A percentile compares a stretch with the other conserved stretches of the same genome.
Evolutionary conservation across 2,797 vertebrate genomes (phyloP).

Genomic region (Balearica regulorum): DNA sequence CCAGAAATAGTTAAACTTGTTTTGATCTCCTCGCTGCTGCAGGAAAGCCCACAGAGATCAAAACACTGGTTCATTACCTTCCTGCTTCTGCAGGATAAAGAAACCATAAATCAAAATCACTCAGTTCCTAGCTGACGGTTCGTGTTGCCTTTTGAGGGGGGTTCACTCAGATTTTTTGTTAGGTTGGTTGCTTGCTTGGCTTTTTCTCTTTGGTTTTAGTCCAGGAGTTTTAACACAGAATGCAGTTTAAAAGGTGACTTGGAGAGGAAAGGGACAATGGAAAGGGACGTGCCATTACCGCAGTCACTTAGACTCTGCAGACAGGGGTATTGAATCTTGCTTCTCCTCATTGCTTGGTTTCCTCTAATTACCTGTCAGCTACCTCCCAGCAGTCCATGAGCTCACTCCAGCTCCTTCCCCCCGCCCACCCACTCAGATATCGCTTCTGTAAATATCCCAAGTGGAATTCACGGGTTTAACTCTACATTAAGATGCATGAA

Average conservation of each 20-base stretch:
- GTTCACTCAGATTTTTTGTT: neutral
- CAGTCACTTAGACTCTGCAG: neutral
- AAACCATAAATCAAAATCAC: neutral
- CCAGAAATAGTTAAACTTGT: neutral
- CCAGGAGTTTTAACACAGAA: neutral
- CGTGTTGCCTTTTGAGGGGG: neutral
- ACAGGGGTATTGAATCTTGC: neutral
- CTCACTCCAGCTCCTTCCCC: neutral
- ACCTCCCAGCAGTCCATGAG: neutral
- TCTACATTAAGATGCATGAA: neutral
- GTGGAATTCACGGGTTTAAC: neutral
- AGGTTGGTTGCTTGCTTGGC: neutral
- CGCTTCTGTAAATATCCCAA: neutral
- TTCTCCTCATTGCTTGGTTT: neutral
- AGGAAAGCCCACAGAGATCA: neutral
- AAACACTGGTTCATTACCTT: neutral
- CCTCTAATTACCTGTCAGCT: neutral
- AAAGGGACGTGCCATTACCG: neutral
- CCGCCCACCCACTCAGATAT: neutral
- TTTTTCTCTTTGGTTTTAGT: neutral
- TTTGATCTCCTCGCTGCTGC: neutral
- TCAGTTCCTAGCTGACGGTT: neutral
- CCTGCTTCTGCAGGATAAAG: conserved; percentile 23
- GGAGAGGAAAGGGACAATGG: neutral
- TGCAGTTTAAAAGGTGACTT: neutral